Percentiles rank a stretch among this genome's conserved stretches.
phyloP scores from a whole-genome alignment of 2,797 vertebrate genomes.

The Danio tinwini region DNA sequence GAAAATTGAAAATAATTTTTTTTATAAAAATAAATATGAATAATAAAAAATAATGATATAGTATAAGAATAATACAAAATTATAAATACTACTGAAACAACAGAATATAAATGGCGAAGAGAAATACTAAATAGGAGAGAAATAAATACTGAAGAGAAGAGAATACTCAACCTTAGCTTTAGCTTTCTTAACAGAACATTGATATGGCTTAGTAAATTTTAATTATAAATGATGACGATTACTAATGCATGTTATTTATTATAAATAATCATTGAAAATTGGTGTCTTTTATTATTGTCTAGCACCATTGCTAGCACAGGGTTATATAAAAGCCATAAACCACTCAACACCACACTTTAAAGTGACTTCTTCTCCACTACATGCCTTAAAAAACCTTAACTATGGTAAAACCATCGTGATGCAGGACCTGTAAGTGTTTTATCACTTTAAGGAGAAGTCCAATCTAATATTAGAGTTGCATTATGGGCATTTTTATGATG shows the following conservation, averaged over 20 bases:
- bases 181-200: background rate
- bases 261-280: background rate
- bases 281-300: background rate
- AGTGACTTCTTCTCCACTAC: background rate
- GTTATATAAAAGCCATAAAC: background rate
- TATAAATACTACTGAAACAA: background rate
- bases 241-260: background rate
- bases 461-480: constrained; percentile 1
- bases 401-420: background rate
- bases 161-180: background rate
- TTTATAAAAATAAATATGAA: no score
- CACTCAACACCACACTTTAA: background rate
- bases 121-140: no score
- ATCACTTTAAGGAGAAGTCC: background rate
- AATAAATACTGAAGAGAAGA: background rate
- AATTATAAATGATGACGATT: background rate
- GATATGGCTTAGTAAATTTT: background rate
- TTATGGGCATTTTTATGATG: background rate
- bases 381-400: background rate
- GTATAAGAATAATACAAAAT: no score
- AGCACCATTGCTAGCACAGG: background rate
- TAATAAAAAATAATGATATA: background rate
- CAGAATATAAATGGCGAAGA: background rate
- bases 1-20: no score
- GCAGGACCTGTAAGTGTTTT: background rate